These are phyloP conservation scores for Aphaenogaster rudis DNA, from an alignment of 1,140 invertebrate genomes.

Conservation along the genomic window DNA sequence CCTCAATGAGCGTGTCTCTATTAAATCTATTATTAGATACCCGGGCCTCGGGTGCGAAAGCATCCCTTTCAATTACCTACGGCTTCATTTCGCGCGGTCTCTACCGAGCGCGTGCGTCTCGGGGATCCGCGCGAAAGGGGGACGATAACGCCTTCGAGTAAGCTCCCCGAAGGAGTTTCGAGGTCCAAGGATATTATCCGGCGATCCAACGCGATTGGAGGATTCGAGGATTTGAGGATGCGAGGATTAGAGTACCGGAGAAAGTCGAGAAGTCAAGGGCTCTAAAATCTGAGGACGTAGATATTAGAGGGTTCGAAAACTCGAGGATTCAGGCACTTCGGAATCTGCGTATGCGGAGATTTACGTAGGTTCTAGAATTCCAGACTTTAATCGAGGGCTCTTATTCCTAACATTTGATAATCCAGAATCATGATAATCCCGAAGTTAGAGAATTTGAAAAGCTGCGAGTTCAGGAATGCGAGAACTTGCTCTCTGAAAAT, in stretches of 20 bases:
- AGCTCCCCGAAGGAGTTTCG: conserved; percentile 39
- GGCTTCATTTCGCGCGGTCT: conserved; percentile 72
- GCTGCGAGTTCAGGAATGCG: not conserved
- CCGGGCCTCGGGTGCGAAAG: conserved; percentile 76
- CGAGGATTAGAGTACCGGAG: conserved; percentile 24
- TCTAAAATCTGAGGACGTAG: not conserved
- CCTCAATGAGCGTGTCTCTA: conserved; percentile 87
- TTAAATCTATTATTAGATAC: conserved; percentile 87
- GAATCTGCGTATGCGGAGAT: not conserved
- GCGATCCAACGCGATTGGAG: conserved; percentile 2
- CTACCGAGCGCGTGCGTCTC: conserved; percentile 26
- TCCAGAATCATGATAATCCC: not conserved
- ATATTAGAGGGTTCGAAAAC: conserved; percentile 6
- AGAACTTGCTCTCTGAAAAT: not conserved
- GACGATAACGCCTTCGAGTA: conserved; percentile 24
- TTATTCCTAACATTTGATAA: too few relatives aligned
- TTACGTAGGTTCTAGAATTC: not conserved
- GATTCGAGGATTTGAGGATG: conserved; percentile 31
- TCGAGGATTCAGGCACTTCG: not conserved
- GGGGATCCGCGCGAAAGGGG: conserved; percentile 21
- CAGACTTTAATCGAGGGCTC: not conserved
- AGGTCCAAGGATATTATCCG: conserved; percentile 30
- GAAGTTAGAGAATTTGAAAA: not conserved
- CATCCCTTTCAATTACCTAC: conserved; percentile 86
- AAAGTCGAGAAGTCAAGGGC: not conserved